Evolutionary conservation across 2,113 vertebrate genomes (phyloP).

Genomic region (Tragelaphus imberbis): DNA sequence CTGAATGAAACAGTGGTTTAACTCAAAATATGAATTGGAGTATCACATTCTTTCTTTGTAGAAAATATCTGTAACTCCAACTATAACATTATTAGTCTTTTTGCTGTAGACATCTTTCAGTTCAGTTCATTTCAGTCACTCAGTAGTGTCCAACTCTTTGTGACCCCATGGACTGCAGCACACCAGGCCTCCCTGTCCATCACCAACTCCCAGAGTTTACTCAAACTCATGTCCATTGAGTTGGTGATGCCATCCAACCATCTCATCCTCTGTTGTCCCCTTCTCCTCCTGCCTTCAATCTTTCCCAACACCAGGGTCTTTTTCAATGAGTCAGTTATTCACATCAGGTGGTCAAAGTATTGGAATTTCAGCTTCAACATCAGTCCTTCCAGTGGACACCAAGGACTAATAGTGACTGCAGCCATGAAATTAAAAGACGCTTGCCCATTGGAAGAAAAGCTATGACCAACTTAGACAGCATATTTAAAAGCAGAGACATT

Average conservation of each 20-base stretch:
- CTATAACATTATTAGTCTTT: background rate
- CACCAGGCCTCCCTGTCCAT: background rate
- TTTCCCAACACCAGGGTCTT: background rate
- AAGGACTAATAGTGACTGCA: background rate
- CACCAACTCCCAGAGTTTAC: background rate
- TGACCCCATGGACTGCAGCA: background rate
- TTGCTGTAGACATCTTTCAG: background rate
- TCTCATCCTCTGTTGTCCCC: background rate
- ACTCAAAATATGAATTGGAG: background rate
- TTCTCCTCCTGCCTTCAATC: background rate
- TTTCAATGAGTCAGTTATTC: background rate
- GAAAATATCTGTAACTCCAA: background rate
- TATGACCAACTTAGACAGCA: background rate
- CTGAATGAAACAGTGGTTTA: background rate
- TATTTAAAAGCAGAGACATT: background rate
- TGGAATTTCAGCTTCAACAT: background rate
- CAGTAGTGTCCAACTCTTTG: background rate
- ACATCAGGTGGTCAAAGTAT: background rate
- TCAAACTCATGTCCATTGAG: background rate
- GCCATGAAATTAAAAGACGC: background rate
- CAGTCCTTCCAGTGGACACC: background rate
- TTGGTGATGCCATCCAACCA: background rate
- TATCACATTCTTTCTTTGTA: background rate
- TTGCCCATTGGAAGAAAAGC: background rate
- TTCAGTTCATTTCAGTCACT: background rate